phyloP scores from a whole-genome alignment of 2,888 invertebrate genomes.

The Magallana nippona region DNA sequence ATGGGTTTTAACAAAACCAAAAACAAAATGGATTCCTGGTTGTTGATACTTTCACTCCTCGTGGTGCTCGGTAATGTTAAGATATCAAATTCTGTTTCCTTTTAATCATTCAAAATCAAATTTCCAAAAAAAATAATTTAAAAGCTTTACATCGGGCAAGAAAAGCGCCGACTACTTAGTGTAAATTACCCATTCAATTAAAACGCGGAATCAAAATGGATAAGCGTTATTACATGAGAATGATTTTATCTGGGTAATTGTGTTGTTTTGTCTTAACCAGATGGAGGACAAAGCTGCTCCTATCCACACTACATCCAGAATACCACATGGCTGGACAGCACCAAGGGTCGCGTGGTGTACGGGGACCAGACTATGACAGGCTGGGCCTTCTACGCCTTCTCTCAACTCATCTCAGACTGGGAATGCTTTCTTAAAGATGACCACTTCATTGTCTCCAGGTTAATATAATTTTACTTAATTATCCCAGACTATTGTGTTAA shows the following conservation, averaged over 20 bases:
- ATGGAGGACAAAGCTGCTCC: not conserved
- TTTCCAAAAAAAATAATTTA: no score
- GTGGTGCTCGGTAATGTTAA: not conserved
- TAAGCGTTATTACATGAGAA: no score
- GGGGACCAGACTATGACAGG: not conserved
- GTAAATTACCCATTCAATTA: no score
- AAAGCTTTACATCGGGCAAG: no score
- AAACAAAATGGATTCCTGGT: slow-evolving; percentile 6
- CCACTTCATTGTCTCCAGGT: slow-evolving; percentile 16
- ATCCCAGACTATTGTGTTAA: no score
- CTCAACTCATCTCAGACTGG: not conserved
- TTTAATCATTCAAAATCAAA: not conserved
- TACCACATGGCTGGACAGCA: not conserved
- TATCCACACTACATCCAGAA: not conserved
- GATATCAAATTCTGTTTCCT: not conserved
- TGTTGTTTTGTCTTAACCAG: not conserved
- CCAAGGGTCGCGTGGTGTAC: slow-evolving; percentile 4
- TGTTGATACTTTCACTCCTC: not conserved
- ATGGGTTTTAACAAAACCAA: not conserved
- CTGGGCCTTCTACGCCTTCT: not conserved
- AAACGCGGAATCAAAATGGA: no score
- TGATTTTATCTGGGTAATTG: no score
- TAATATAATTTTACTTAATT: not conserved
- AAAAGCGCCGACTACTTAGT: no score
- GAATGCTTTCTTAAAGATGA: slow-evolving; percentile 6